Base-by-base conservation (phyloP, 2,888 invertebrate genomes). In the Lithophane leautieri region DNA sequence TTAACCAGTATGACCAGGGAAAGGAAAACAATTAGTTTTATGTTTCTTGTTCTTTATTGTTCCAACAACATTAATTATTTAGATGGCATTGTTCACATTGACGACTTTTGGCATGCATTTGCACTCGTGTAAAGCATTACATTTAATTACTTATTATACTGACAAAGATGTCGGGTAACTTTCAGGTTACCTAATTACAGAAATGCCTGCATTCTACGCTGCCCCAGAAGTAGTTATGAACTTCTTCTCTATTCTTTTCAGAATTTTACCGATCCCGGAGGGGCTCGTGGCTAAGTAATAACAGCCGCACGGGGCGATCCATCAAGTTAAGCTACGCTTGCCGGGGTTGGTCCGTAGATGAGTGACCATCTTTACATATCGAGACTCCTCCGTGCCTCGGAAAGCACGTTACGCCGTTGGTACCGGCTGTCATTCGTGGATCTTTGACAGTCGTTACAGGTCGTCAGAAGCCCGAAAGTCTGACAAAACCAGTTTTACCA, bases 51-150 rank as follows among this genome's bases (percentile, higher is more conserved):
- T 67, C 25, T 50, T 34, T 62, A 54, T 61, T 34, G 7, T 8
- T 62, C n/a, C 11, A 28, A 71, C 47, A 61, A 44, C 14, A 54
- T 70, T 58, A 9, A 60, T 44, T 50, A 42, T 12, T 52, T 14
- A 42, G 14, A 54, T 66, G 40, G 11, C 40, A 65, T 25, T 52
- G 16, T 42, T 11, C 19, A 78, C 6, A 56, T 76, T 78, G 66
- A 66, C 40, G 42, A 60, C 44, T 54, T 60, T 42, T 42, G 47
- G 34, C 22, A 25, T 1, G 16, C 54, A 66, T 47, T 62, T 34
- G 19, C 0, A 40, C 14, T 58, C 14, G 14, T 52, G 34, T 22
- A 34, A 56, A 58, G n/a, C 40, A 7, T 52, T 44, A 19, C 3
- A 54, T 54, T 61, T 62, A 34, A 44, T 62, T 22, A 65, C 25